A percentile compares a stretch with the other conserved stretches of the same genome.
phyloP scores from a whole-genome alignment of 2,888 invertebrate species.

The Blastobasis adustella region DNA sequence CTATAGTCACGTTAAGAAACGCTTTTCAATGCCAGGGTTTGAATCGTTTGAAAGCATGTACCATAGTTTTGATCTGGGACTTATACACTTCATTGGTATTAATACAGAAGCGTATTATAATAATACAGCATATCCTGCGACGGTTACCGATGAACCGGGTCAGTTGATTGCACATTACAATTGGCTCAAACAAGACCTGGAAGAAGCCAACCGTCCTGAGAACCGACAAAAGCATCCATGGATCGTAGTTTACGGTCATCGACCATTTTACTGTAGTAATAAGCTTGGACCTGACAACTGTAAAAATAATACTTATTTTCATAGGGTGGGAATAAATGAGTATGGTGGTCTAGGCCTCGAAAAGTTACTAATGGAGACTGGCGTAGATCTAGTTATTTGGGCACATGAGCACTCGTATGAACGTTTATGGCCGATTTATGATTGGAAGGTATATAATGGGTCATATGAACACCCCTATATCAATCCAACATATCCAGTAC shows the following conservation, averaged over 20 bases:
- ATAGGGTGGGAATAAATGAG: background rate
- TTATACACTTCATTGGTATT: background rate
- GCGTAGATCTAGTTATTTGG: constrained; percentile 91
- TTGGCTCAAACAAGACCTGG: background rate
- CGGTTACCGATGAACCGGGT: background rate
- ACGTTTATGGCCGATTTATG: constrained; percentile 89
- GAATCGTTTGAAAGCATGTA: background rate
- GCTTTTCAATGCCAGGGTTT: background rate
- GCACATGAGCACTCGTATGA: constrained; percentile 96
- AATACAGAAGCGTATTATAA: background rate
- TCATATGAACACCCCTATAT: background rate
- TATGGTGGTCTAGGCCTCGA: constrained; percentile 72
- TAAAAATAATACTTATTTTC: background rate
- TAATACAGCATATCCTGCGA: background rate
- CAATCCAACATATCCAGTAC: background rate
- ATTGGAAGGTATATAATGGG: constrained; percentile 60
- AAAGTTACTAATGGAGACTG: constrained; percentile 84
- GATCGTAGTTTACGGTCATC: background rate
- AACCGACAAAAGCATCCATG: background rate
- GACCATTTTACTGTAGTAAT: background rate
- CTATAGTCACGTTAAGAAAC: background rate
- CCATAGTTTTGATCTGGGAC: background rate
- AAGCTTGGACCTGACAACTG: background rate
- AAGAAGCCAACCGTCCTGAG: background rate
- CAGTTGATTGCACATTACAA: background rate